phyloP scores from a whole-genome alignment of 2,888 invertebrate species.

The Phengaris alcon region DNA sequence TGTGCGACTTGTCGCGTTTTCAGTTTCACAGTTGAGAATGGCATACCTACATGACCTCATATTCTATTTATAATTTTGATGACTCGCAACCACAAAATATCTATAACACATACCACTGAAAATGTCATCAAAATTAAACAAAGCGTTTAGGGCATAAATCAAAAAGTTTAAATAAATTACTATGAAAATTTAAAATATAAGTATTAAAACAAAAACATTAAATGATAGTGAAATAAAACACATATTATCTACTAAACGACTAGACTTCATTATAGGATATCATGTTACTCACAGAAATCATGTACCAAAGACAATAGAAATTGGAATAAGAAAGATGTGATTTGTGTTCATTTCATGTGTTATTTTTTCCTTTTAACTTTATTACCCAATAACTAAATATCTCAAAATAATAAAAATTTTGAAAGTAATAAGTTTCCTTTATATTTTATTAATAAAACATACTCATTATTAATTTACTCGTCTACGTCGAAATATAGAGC shows the following conservation, averaged over 20 bases:
- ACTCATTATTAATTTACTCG: no score
- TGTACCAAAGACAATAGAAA: background rate
- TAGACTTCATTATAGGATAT: background rate
- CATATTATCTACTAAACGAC: background rate
- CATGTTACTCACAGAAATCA: background rate
- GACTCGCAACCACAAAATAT: background rate
- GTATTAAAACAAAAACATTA: background rate
- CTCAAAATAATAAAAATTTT: no score
- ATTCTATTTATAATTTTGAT: background rate
- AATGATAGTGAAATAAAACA: background rate
- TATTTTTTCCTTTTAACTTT: background rate
- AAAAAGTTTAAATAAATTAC: background rate
- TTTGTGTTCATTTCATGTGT: background rate
- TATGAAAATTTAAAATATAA: background rate
- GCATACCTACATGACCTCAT: background rate
- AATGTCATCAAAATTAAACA: background rate
- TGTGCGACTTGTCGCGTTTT: background rate
- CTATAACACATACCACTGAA: background rate
- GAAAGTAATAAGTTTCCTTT: no score
- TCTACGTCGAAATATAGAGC: no score
- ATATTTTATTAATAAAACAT: no score
- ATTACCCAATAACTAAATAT: background rate
- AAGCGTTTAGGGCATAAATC: background rate
- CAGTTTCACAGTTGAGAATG: background rate
- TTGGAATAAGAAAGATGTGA: background rate